Percentiles rank a stretch among this genome's conserved stretches.
Conservation (phyloP, 2,113 vertebrate species). For the Lophotis ruficrista region DNA sequence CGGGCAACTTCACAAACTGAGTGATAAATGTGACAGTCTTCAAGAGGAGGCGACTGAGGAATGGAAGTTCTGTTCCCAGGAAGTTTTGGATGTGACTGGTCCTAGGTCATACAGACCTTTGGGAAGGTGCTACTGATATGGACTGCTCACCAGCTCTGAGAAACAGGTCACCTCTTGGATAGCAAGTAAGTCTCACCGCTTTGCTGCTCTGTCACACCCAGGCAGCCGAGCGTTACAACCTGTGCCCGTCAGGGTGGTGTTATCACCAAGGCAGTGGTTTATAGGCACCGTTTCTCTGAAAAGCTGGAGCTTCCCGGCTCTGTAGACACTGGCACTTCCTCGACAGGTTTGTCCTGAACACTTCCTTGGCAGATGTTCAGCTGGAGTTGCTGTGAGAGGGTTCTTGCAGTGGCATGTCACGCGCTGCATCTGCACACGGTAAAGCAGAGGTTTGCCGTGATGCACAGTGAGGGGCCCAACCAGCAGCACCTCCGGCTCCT, state of each 20-base stretch:
- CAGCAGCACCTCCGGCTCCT: neutral
- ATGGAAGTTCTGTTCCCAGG: neutral
- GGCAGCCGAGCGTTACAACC: neutral
- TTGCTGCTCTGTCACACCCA: neutral
- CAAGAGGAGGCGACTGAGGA: neutral
- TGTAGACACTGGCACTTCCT: neutral
- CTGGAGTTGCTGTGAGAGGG: neutral
- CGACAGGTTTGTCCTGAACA: neutral
- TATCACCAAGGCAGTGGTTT: neutral
- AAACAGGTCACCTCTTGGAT: neutral
- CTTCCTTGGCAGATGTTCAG: neutral
- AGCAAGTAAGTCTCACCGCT: neutral
- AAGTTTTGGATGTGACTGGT: neutral
- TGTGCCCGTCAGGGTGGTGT: rapidly evolving
- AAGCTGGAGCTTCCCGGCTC: neutral
- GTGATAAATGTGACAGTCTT: neutral
- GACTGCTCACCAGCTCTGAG: neutral
- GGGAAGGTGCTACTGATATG: neutral
- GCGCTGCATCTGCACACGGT: rapidly evolving
- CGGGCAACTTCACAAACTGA: neutral
- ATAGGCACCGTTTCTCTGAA: neutral
- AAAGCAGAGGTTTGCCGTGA: neutral
- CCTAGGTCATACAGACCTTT: neutral
- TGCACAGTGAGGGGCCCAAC: neutral
- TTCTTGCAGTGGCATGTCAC: neutral